These are phyloP conservation scores for Orthosia cruda DNA, from an alignment of 2,888 invertebrate species.

Conservation along the genomic window DNA sequence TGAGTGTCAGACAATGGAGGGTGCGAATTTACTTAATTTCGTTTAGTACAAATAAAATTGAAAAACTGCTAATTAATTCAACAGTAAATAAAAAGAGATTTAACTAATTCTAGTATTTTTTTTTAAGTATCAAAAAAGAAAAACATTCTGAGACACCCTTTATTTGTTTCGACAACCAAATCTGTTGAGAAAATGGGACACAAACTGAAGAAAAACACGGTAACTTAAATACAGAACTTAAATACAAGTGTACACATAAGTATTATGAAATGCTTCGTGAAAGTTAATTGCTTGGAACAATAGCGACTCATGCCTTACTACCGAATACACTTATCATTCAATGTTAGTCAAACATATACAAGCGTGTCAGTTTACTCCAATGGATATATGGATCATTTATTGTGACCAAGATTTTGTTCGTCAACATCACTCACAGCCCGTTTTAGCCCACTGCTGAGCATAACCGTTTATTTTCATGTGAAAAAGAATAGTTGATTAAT, in stretches of 20 bases:
- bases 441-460: too few species aligned
- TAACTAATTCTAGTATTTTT: too few species aligned
- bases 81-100: too few species aligned
- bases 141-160: too few species aligned
- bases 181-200: conserved; percentile 58
- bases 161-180: conserved; percentile 33
- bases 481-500: too few species aligned
- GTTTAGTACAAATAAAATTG: too few species aligned
- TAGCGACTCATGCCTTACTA: conserved; percentile 72
- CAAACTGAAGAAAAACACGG: conserved; percentile 68
- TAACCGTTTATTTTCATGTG: too few species aligned
- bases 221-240: conserved; percentile 66
- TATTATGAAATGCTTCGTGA: conserved; percentile 82
- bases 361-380: conserved; percentile 19
- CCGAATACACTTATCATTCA: conserved; percentile 78
- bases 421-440: not conserved
- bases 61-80: too few species aligned
- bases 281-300: conserved; percentile 83
- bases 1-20: too few species aligned
- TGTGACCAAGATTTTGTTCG: conserved; percentile 6
- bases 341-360: conserved; percentile 19
- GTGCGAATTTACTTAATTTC: too few species aligned
- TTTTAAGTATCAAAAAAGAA: too few species aligned
- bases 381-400: conserved; percentile 11
- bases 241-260: conserved; percentile 73